phyloP scores from a whole-genome alignment of 30 jellyfish, hydroid and myxozoan genomes.

The Rhopilema esculentum region DNA sequence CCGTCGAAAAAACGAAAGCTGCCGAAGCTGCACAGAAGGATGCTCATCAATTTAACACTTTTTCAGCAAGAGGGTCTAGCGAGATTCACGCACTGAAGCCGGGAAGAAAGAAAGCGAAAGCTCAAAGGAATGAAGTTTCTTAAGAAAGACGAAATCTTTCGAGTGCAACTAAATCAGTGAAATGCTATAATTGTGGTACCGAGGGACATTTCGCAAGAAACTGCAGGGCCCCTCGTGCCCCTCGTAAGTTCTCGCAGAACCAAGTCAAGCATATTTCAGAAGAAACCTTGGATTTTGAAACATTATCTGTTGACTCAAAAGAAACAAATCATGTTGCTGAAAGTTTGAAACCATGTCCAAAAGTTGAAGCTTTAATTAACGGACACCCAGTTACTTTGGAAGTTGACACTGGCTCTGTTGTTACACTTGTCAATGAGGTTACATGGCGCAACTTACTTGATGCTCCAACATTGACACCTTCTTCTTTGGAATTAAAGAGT shows the following conservation, averaged over 20 bases:
- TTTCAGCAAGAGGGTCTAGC: conserved; percentile 27
- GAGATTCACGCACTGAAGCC: conserved; percentile 58
- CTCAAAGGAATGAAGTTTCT: conserved; percentile 55
- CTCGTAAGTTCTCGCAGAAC: conserved; percentile 56
- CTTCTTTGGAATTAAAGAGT: conserved; percentile 58
- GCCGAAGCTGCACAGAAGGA: conserved; percentile 58
- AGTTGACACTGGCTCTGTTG: conserved; percentile 69
- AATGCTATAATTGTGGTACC: conserved; percentile 60
- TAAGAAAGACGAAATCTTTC: conserved; percentile 55
- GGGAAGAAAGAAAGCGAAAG: conserved; percentile 52
- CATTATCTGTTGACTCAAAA: conserved; percentile 60
- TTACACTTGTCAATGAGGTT: conserved; percentile 69
- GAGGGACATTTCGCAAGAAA: conserved; percentile 72
- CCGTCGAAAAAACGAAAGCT: conserved; percentile 49
- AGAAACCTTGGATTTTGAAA: conserved; percentile 52
- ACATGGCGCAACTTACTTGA: conserved; percentile 69
- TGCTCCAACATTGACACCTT: conserved; percentile 61
- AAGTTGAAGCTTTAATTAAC: conserved; percentile 30
- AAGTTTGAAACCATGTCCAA: conserved; percentile 38
- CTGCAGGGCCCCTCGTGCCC: conserved; percentile 69
- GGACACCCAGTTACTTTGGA: conserved; percentile 62
- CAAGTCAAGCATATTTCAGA: conserved; percentile 71
- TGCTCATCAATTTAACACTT: conserved; percentile 55
- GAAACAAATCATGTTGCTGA: conserved; percentile 53
- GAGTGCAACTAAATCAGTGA: conserved; percentile 60